Evolutionary conservation across 2,888 invertebrate species (phyloP).

Genomic region (Ellobium chinense): DNA sequence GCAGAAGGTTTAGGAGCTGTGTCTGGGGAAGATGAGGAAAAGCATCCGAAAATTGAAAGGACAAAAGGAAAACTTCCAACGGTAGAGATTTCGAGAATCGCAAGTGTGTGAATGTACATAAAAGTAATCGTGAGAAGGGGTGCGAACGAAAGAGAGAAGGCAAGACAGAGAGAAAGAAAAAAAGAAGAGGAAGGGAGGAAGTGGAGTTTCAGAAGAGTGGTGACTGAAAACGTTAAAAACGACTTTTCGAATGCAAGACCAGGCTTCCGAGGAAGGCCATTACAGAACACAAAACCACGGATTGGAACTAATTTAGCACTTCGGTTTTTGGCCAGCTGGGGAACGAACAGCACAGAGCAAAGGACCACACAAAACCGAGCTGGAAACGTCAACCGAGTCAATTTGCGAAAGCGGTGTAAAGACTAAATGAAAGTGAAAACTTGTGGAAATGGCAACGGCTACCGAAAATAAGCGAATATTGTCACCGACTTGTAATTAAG

Average conservation of each 20-base stretch:
- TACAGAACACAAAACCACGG: background rate
- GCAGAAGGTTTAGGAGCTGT: background rate
- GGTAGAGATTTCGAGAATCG: no score
- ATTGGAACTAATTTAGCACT: background rate
- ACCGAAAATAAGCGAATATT: slow-evolving; percentile 2
- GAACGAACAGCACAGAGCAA: background rate
- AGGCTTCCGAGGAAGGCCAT: no score
- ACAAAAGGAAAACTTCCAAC: background rate
- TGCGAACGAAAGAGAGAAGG: slow-evolving; percentile 23
- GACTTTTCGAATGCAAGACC: no score
- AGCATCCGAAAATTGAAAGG: background rate
- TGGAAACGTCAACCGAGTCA: no score
- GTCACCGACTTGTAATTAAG: background rate
- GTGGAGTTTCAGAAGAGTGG: background rate
- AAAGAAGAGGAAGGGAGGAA: background rate
- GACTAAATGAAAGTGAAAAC: background rate
- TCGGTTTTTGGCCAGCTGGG: background rate
- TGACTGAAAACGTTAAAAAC: background rate
- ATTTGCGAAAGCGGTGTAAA: no score
- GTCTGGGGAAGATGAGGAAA: no score
- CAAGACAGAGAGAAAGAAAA: slow-evolving; percentile 10
- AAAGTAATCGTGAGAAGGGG: slow-evolving; percentile 19
- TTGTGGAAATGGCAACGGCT: background rate
- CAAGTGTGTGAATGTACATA: no score
- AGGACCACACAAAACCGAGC: background rate